Evolutionary conservation across 2,113 vertebrate species (phyloP).

Genomic region (Machaerirhynchus nigripectus): DNA sequence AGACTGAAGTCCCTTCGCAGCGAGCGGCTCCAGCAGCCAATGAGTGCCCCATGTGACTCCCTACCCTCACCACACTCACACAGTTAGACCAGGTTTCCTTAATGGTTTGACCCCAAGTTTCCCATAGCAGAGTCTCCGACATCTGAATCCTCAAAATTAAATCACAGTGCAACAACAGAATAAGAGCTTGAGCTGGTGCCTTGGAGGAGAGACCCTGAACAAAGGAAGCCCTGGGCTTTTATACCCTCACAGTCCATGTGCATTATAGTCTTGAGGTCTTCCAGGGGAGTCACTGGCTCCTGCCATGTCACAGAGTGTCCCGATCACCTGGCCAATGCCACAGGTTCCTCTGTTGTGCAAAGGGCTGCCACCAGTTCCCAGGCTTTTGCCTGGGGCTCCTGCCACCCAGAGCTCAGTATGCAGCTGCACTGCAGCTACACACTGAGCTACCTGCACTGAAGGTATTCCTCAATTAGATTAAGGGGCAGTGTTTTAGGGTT

Average conservation of each 20-base stretch:
- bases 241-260: accelerated
- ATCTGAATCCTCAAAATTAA: neutral
- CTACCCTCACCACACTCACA: neutral
- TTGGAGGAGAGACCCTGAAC: neutral
- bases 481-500: neutral
- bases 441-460: neutral
- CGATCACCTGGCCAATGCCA: neutral
- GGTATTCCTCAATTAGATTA: neutral
- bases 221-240: neutral
- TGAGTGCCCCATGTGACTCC: neutral
- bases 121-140: neutral
- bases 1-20: neutral
- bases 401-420: neutral
- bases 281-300: too few species aligned
- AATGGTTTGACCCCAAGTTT: neutral
- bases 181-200: neutral
- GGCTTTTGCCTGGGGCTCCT: neutral
- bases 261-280: neutral
- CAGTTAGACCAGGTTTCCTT: neutral
- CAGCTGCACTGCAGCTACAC: neutral
- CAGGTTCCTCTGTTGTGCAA: neutral
- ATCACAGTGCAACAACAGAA: neutral
- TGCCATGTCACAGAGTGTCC: neutral
- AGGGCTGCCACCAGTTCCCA: neutral
- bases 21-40: accelerated